These are phyloP conservation scores for Mastacembelus armatus DNA, from an alignment of 2,797 vertebrate species.

Conservation along the genomic window DNA sequence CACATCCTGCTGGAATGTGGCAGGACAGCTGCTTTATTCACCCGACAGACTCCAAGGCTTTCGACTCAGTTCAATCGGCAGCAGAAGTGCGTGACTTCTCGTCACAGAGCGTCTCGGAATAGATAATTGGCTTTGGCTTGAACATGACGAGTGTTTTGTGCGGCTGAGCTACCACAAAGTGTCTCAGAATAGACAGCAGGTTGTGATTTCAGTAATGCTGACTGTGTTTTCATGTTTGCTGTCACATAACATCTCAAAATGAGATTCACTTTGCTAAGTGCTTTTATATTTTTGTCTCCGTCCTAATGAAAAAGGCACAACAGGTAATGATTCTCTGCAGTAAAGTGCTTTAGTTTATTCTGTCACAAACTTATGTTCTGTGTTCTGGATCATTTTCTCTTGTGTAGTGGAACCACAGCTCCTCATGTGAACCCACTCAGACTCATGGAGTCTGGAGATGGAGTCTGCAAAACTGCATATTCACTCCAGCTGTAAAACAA, in stretches of 20 bases:
- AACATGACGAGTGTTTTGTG: conserved; percentile 22
- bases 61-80: neutral
- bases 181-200: conserved; percentile 43
- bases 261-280: conserved; percentile 31
- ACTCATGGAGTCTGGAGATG: too few relatives aligned
- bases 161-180: conserved; percentile 12
- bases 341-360: too few relatives aligned
- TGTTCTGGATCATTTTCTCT: too few relatives aligned
- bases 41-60: conserved; percentile 17
- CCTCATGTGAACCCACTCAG: too few relatives aligned
- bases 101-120: conserved; percentile 21
- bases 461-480: too few relatives aligned
- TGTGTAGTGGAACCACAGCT: too few relatives aligned
- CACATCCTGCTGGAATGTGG: conserved; percentile 20
- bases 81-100: neutral
- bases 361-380: too few relatives aligned
- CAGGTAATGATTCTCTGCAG: neutral
- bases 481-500: too few relatives aligned
- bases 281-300: conserved; percentile 1
- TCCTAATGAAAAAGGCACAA: neutral
- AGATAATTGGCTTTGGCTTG: conserved; percentile 44
- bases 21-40: conserved; percentile 41
- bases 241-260: conserved; percentile 43
- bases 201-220: conserved; percentile 16
- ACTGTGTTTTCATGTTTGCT: conserved; percentile 7